A percentile compares a stretch with the other conserved stretches of the same genome.
These are phyloP conservation scores for Aselliscus stoliczkanus DNA, from an alignment of 2,797 vertebrate species.

Conservation along the genomic window DNA sequence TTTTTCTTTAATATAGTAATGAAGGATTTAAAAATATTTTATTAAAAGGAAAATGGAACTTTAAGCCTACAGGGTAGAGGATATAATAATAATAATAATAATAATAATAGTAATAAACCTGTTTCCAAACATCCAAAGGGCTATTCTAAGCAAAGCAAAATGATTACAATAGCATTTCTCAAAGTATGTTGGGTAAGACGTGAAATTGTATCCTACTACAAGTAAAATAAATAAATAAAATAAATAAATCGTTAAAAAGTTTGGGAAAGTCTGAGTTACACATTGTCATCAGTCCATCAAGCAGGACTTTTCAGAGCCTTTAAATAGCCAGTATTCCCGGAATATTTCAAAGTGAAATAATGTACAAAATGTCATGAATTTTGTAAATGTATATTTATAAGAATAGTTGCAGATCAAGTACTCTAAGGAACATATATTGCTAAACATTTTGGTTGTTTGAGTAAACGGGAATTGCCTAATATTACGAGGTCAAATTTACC, in stretches of 20 bases:
- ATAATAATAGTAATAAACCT: background rate
- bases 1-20: background rate
- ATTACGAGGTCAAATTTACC: background rate
- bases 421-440: background rate
- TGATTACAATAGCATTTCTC: background rate
- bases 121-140: background rate
- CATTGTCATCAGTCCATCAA: background rate
- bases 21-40: background rate
- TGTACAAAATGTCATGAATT: background rate
- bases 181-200: background rate
- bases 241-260: background rate
- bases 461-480: background rate
- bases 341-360: background rate
- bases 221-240: background rate
- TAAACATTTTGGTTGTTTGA: background rate
- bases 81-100: background rate
- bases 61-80: background rate
- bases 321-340: background rate
- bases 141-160: background rate
- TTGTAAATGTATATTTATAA: background rate
- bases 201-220: background rate
- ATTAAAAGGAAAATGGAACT: background rate
- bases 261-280: background rate
- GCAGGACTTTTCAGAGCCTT: background rate
- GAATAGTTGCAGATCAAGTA: background rate